phyloP scores from a whole-genome alignment of 2,113 vertebrate genomes.

The Puma concolor region DNA sequence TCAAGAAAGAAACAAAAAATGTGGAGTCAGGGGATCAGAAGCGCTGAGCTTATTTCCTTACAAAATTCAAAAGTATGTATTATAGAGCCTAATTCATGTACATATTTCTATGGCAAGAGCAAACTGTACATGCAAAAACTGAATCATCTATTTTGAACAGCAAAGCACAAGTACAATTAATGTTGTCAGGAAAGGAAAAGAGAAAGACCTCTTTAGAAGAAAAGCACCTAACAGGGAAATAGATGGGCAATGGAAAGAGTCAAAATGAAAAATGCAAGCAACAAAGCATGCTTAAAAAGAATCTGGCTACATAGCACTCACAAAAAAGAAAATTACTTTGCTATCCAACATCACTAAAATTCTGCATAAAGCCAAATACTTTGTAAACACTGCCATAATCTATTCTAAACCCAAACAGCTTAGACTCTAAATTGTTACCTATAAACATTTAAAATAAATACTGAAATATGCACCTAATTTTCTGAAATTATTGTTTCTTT shows the following conservation, averaged over 20 bases:
- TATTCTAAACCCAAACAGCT: constrained; percentile 46
- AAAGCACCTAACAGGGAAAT: background rate
- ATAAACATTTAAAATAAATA: constrained; percentile 47
- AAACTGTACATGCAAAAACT: constrained; percentile 1
- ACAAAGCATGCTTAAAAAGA: constrained; percentile 25
- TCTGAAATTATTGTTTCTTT: constrained; percentile 35
- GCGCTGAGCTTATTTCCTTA: background rate
- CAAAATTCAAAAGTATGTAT: constrained; percentile 3
- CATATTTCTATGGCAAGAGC: background rate
- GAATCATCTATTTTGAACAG: background rate
- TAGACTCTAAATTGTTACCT: constrained; percentile 15
- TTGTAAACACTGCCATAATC: background rate
- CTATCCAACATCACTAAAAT: constrained; percentile 31
- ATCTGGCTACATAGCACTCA: background rate
- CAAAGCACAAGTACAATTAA: background rate
- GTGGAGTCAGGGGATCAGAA: background rate
- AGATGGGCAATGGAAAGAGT: background rate
- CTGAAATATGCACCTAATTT: constrained; percentile 22
- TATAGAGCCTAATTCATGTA: background rate
- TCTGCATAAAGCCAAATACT: constrained; percentile 24
- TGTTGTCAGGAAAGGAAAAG: background rate
- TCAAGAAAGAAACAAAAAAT: background rate
- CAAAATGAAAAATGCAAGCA: constrained; percentile 43
- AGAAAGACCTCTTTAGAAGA: background rate
- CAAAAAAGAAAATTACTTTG: background rate